Evolutionary conservation across 2,888 invertebrate species (phyloP).

Genomic region (Heteromyza rotundicornis): DNA sequence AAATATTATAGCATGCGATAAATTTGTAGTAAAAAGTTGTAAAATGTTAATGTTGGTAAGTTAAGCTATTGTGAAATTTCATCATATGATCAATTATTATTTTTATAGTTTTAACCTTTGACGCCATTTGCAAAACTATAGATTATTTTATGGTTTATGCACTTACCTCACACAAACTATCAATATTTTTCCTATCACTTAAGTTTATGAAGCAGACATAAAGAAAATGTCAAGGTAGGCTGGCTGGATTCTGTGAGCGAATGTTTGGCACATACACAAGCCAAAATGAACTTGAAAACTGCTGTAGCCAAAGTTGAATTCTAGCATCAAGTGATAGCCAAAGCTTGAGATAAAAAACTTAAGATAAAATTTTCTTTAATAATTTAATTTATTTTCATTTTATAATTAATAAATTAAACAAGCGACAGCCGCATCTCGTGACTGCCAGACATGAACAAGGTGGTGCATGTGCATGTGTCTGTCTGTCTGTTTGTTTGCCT

Average conservation of each 20-base stretch:
- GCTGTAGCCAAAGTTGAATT: background rate
- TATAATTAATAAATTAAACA: background rate
- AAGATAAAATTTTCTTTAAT: background rate
- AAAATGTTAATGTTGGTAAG: too few relatives aligned
- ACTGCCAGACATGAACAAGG: background rate
- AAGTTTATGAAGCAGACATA: too few relatives aligned
- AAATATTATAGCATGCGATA: too few relatives aligned
- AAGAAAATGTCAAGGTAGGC: background rate
- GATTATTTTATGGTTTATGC: too few relatives aligned
- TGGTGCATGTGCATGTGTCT: background rate
- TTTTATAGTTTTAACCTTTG: too few relatives aligned
- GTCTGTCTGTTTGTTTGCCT: background rate
- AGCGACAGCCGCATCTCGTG: background rate
- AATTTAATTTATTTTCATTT: background rate
- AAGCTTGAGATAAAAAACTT: background rate
- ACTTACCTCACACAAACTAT: too few relatives aligned
- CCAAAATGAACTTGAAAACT: background rate
- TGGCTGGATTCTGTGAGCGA: background rate
- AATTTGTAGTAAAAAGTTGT: too few relatives aligned
- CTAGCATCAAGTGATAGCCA: background rate
- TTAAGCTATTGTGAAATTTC: too few relatives aligned
- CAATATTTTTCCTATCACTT: too few relatives aligned
- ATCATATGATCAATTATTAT: too few relatives aligned
- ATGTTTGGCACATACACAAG: background rate
- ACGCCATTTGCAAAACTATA: too few relatives aligned